phyloP scores from a whole-genome alignment of 2,888 invertebrate genomes.

The Shargacucullia verbasci region DNA sequence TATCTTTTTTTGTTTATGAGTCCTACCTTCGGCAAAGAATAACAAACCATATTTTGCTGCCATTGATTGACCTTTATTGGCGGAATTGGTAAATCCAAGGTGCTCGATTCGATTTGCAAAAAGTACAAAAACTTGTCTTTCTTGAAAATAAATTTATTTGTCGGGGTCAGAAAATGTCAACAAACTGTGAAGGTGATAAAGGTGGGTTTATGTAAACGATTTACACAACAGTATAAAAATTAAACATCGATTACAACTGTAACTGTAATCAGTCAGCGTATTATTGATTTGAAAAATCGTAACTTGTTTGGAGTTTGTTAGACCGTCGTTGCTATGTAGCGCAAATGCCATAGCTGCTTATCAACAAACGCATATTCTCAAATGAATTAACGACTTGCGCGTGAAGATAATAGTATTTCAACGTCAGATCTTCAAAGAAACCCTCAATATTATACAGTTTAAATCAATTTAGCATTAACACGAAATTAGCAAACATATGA shows the following conservation, averaged over 20 bases:
- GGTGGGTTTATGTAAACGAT: conserved; percentile 44
- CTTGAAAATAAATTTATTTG: conserved; percentile 61
- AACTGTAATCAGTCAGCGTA: conserved; percentile 7
- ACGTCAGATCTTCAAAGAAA: no score
- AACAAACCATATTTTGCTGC: conserved; percentile 57
- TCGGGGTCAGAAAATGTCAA: conserved; percentile 74
- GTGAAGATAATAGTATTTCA: neutral
- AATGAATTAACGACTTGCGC: neutral
- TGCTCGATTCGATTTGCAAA: conserved; percentile 71
- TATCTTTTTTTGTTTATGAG: conserved; percentile 56
- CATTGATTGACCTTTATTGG: conserved; percentile 73
- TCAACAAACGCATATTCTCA: neutral
- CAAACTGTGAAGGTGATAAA: conserved; percentile 74
- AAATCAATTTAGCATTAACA: no score
- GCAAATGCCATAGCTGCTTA: neutral
- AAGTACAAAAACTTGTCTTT: conserved; percentile 75
- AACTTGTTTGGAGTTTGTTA: conserved; percentile 10
- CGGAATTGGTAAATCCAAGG: conserved; percentile 73
- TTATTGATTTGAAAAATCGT: conserved; percentile 21
- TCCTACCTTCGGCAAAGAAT: conserved; percentile 33
- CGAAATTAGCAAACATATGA: no score
- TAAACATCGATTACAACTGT: conserved; percentile 26
- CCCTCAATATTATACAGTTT: no score
- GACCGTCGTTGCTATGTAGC: no score
- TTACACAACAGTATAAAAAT: conserved; percentile 36